These are phyloP conservation scores for Drosophila dunni DNA, from an alignment of 1,140 invertebrate genomes.

Conservation along the genomic window DNA sequence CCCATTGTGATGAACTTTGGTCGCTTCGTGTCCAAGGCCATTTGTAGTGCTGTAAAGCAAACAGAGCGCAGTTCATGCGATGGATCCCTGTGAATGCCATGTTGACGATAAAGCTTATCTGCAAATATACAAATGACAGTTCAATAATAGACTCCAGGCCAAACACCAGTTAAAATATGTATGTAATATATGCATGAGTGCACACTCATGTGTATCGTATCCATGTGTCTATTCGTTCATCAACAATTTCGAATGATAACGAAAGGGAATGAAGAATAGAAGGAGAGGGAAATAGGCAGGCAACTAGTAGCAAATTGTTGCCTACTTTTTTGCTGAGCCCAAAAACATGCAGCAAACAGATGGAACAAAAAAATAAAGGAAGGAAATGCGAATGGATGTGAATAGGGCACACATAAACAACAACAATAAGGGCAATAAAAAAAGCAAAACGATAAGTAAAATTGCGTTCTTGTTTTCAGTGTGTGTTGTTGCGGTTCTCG, in stretches of 20 bases:
- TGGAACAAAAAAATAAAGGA: conserved; percentile 35
- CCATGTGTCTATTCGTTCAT: background rate
- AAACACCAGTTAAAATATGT: conserved; percentile 24
- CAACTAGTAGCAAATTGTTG: conserved; percentile 44
- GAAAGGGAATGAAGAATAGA: background rate
- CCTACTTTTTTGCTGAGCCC: conserved; percentile 49
- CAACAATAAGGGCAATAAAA: background rate
- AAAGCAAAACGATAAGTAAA: conserved; percentile 37
- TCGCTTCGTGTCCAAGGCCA: conserved; percentile 94
- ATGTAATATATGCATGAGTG: too few relatives aligned
- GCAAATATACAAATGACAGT: conserved; percentile 39
- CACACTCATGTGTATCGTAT: too few relatives aligned
- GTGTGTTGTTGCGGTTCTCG: conserved; percentile 26
- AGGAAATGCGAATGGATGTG: conserved; percentile 44
- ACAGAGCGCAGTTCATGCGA: conserved; percentile 93
- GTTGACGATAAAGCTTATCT: conserved; percentile 94
- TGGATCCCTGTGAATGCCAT: conserved; percentile 90
- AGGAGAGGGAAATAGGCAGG: background rate
- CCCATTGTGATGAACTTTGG: conserved; percentile 93
- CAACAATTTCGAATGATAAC: conserved; percentile 28
- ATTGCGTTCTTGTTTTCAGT: conserved; percentile 55
- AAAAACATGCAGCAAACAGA: background rate
- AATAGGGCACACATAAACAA: conserved; percentile 24
- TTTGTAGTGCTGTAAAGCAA: conserved; percentile 92
- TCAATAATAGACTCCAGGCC: conserved; percentile 24